Evolutionary conservation across 2,888 invertebrate genomes (phyloP).

Genomic region (Watsonalla cultraria): DNA sequence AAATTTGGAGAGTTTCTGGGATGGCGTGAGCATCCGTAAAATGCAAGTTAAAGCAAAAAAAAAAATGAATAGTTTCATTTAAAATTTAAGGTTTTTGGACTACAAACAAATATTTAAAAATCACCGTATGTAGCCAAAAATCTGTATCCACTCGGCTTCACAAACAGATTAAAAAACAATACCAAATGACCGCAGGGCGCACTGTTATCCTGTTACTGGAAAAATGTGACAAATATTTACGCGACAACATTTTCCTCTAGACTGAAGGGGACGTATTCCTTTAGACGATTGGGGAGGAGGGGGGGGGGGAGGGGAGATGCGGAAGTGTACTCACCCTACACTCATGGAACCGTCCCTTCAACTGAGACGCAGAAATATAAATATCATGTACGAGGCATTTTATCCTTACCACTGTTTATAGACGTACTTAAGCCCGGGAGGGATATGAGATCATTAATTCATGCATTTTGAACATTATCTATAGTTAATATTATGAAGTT

Average conservation of each 20-base stretch:
- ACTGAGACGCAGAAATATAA: neutral
- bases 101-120: no score
- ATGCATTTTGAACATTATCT: no score
- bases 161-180: neutral
- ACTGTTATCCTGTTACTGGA: neutral
- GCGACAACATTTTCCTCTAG: neutral
- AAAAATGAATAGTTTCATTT: no score
- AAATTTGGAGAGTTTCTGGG: no score
- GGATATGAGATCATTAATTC: no score
- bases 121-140: no score
- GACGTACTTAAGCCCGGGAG: no score
- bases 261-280: neutral
- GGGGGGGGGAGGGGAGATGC: neutral
- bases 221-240: neutral
- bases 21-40: no score
- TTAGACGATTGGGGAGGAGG: neutral
- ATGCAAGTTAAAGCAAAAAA: no score
- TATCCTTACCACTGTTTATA: neutral
- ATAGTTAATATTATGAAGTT: no score
- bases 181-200: neutral
- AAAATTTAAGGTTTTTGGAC: no score
- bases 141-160: no score
- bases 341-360: neutral
- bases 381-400: neutral
- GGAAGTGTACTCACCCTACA: neutral